Evolutionary conservation across 2,888 invertebrate genomes (phyloP), one percentile per base, ranked within the genome.

Genomic region (Cheiracanthium punctorium): DNA sequence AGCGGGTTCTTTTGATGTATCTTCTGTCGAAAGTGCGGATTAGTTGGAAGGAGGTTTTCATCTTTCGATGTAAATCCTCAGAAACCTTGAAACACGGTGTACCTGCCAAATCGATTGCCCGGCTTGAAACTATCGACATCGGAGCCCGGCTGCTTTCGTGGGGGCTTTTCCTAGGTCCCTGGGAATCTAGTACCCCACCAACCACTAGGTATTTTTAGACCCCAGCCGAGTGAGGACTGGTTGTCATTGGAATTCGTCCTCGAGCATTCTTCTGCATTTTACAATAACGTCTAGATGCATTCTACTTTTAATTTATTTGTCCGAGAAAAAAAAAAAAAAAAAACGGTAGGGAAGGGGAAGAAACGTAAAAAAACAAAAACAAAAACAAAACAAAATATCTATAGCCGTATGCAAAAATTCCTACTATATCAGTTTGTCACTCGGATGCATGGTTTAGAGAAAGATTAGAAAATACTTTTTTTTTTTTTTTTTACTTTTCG

Each of bases 1-100:
- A 24, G 24, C 4, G 24, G 58, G 24, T 20, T 58, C 24, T 17
- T 58, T 58, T 58, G 58, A 58, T 58, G 24, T 58, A 58, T 58
- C 58, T 58, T 58, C 58, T 58, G 58, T 58, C 58, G 58, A 58
- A 58, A 4, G 58, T 58, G 58, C 24, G 58, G 58, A 58, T 58
- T 58, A 58, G 58, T n/a, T n/a, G n/a, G 2, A 12, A 5, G 58
- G 24, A 5, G 58, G 20, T 8, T 20, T 20, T 58, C 58, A 58
- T 58, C 58, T 58, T 24, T 24, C 4, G 24, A 58, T 24, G 24
- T 58, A 58, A 58, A 58, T 58, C 58, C 24, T 58, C 24, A 5
- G 58, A 24, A 58, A 58, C 58, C 20, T 10, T 4, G 58, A 58
- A n/a, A n/a, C n/a, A 24, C 20, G 24, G 58, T 24, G 58, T 58